These are phyloP conservation scores for Champsocephalus esox DNA, from an alignment of 2,797 vertebrate genomes.

Conservation along the genomic window DNA sequence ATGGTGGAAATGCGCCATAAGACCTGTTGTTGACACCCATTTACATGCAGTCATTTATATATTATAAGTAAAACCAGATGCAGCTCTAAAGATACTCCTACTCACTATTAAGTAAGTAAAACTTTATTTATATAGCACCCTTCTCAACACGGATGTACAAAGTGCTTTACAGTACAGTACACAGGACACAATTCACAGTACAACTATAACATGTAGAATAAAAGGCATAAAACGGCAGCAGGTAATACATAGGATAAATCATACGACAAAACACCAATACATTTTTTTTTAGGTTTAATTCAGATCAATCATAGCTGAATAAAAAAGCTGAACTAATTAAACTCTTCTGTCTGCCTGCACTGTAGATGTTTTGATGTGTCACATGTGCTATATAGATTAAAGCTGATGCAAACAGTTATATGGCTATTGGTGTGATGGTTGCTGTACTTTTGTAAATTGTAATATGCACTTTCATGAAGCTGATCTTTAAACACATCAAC, in stretches of 20 bases:
- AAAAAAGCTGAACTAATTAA: neutral
- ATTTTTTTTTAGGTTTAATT: neutral
- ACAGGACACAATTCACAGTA: no score
- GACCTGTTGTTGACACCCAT: slow-evolving; percentile 5
- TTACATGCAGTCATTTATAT: neutral
- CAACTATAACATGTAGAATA: no score
- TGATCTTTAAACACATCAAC: neutral
- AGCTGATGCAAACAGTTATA: neutral
- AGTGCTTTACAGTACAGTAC: no score
- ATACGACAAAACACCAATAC: no score
- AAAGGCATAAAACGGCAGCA: no score
- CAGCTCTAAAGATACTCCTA: neutral
- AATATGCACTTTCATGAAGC: neutral
- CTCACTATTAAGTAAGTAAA: neutral
- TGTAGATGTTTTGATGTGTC: neutral
- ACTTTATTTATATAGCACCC: no score
- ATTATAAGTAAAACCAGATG: neutral
- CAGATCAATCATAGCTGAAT: neutral
- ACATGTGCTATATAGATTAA: neutral
- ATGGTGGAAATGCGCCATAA: neutral
- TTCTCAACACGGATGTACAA: no score
- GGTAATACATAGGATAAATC: no score
- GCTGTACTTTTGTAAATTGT: neutral
- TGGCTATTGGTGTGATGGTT: neutral
- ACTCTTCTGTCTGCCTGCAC: no score